These are phyloP conservation scores for Tineola bisselliella DNA, from an alignment of 2,888 invertebrate species.

Conservation along the genomic window DNA sequence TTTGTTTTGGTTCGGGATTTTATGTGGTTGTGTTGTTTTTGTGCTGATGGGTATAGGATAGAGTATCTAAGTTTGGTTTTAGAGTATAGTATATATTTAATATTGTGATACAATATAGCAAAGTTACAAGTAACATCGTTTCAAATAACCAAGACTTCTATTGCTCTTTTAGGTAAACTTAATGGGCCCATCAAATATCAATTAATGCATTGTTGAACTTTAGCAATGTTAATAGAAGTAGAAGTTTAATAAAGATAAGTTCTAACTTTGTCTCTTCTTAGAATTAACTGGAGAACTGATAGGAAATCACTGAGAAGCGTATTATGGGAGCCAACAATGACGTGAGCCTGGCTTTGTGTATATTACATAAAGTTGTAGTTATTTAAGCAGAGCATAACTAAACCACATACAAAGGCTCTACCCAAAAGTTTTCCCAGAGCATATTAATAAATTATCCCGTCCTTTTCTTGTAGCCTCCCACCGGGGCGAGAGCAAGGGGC, in stretches of 20 bases:
- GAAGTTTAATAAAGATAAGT: neutral
- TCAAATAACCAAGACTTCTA: too few relatives aligned
- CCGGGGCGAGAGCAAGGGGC: conserved; percentile 10
- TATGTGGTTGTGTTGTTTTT: too few relatives aligned
- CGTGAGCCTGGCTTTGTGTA: neutral
- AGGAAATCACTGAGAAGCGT: neutral
- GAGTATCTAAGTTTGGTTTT: too few relatives aligned
- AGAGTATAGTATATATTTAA: too few relatives aligned
- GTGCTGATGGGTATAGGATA: too few relatives aligned
- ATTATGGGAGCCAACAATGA: neutral
- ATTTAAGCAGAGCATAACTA: conserved; percentile 4
- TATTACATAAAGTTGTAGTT: conserved; percentile 8
- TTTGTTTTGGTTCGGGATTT: too few relatives aligned
- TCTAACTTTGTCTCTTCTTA: neutral
- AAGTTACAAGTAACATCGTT: too few relatives aligned
- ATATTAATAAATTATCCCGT: conserved; percentile 13
- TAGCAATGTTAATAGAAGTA: neutral
- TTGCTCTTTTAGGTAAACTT: neutral
- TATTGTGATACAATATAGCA: too few relatives aligned
- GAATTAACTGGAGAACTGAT: neutral
- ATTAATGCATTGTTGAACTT: neutral
- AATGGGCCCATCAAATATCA: neutral
- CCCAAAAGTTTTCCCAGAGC: conserved; percentile 11
- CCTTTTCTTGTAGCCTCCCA: conserved; percentile 10
- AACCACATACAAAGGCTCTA: conserved; percentile 13